Evolutionary conservation across 2,888 invertebrate species (phyloP).

Genomic region (Caenorhabditis uteleia): DNA sequence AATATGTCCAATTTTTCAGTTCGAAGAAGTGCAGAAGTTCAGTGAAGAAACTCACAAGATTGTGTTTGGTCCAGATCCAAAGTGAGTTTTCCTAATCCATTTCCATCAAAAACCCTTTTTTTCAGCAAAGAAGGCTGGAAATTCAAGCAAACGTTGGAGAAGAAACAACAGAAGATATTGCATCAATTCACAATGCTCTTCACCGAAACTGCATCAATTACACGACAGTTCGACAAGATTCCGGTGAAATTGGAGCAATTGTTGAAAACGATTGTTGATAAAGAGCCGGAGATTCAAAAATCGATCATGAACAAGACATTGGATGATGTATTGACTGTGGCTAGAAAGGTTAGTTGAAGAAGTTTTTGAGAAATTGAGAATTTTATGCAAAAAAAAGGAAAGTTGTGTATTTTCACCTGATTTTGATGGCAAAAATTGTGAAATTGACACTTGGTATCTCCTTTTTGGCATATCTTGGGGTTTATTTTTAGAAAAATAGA

Average conservation of each 20-base stretch:
- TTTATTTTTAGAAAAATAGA: no score
- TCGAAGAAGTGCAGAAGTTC: no score
- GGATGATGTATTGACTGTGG: conserved; percentile 24
- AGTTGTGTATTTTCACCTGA: neutral
- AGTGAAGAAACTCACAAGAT: no score
- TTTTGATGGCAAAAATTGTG: no score
- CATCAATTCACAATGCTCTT: conserved; percentile 20
- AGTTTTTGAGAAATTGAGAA: no score
- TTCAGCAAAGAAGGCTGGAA: conserved; percentile 5
- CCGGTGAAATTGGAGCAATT: conserved; percentile 22
- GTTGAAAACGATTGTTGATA: conserved; percentile 18
- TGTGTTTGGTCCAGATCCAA: neutral
- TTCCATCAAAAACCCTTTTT: no score
- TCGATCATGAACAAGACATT: conserved; percentile 9
- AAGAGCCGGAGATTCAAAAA: conserved; percentile 17
- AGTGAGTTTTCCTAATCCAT: no score
- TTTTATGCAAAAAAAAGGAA: no score
- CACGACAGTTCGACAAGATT: conserved; percentile 11
- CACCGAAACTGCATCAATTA: conserved; percentile 14
- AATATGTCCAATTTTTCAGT: no score
- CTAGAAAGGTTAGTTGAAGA: conserved; percentile 22
- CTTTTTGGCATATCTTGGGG: no score
- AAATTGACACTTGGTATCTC: no score
- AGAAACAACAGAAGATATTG: conserved; percentile 11
- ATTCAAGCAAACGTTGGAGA: conserved; percentile 5